Base-by-base conservation (phyloP, 1,140 invertebrate species). In the Bombus superbus region DNA sequence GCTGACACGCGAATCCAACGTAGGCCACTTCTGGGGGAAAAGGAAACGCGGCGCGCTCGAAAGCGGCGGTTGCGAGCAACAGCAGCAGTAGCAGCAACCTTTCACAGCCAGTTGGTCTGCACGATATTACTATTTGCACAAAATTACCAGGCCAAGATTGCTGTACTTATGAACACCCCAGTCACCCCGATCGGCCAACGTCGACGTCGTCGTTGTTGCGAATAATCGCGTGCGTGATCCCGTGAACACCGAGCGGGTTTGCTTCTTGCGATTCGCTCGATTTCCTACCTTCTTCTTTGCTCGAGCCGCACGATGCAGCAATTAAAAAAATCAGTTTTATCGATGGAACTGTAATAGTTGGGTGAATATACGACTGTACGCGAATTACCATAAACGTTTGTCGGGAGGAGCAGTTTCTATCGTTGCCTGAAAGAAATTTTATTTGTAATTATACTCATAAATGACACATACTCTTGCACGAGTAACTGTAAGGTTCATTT, bases 91-190 rank as follows among this genome's bases (percentile, higher is more conserved):
- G 78, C 82, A 71, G 75, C 66, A 81, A 83, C 69, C 75, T 87
- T 89, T 79, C 73, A 32, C 88, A 92, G 87, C 91, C 92, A 90
- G 87, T 88, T 81, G 85, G 92, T 92, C 92, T 91, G 91, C 92
- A 93, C 92, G 92, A 93, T 92, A 93, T 93, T 93, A 93, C 92
- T 93, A 93, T 93, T 93, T 93, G 92, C 92, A 93, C 92, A 93
- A 93, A 93, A 93, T 93, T 93, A 93, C 92, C 88, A 40, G 79
- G 72, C 77, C 69, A 88, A 92, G 90, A 93, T 92, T 93, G 92
- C 92, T 80, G 86, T 89, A 92, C 92, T 93, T 93, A 93, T 80
- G 89, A 90, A 87, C 88, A 78, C 80, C 81, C 88, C 86, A 32
- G 32, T 83, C 62, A 64, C 28, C 80, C 90, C 88, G 92, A 92